Percentiles rank a stretch among this genome's conserved stretches.
These are phyloP conservation scores for Doryteuthis pealeii DNA, from an alignment of 1,140 invertebrate genomes.

Conservation along the genomic window DNA sequence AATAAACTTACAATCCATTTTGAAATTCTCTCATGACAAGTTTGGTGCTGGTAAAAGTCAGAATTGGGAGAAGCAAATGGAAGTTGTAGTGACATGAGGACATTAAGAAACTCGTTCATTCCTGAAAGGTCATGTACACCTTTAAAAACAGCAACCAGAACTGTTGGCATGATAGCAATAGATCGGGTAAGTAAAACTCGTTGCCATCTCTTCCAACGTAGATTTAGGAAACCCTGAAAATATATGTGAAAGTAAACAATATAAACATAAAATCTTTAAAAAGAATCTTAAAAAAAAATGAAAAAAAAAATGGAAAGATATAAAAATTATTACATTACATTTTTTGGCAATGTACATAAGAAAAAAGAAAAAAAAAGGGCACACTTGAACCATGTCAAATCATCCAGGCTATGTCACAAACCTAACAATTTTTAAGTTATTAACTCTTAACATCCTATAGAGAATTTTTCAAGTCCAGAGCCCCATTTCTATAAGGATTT, in stretches of 20 bases:
- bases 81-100: conserved; percentile 80
- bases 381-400: no score
- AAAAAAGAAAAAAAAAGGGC: no score
- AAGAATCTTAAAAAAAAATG: not conserved
- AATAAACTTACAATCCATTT: conserved; percentile 51
- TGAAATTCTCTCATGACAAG: conserved; percentile 70
- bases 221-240: conserved; percentile 79
- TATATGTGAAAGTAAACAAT: conserved; percentile 16
- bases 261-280: no score
- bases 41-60: conserved; percentile 82
- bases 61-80: conserved; percentile 75
- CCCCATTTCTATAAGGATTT: no score
- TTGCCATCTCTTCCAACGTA: conserved; percentile 87
- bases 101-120: conserved; percentile 90
- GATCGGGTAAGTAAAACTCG: conserved; percentile 82
- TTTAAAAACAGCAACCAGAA: conserved; percentile 75
- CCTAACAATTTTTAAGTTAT: no score
- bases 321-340: not conserved
- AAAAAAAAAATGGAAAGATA: not conserved
- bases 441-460: no score
- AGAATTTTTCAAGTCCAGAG: no score
- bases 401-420: no score
- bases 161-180: conserved; percentile 88
- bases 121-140: conserved; percentile 75
- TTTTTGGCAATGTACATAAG: no score